A percentile compares a stretch with the other conserved stretches of the same genome.
Evolutionary conservation across 2,888 invertebrate genomes (phyloP).

Genomic region (Dynastes maya): DNA sequence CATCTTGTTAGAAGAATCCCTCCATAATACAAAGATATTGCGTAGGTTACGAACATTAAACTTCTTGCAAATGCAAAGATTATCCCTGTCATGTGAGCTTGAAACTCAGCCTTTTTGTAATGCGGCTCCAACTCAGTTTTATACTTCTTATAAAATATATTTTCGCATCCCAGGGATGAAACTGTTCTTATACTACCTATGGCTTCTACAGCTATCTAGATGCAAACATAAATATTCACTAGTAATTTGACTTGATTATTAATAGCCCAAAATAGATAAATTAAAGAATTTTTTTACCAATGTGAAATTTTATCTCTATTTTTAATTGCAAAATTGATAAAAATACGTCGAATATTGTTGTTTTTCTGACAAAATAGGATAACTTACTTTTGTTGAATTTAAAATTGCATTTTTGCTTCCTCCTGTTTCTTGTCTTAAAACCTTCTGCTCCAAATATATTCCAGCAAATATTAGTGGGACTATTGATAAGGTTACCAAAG

Average conservation of each 20-base stretch:
- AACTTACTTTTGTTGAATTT: conserved; percentile 49
- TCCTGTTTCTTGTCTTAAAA: conserved; percentile 47
- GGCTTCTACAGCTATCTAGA: conserved; percentile 79
- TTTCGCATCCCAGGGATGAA: conserved; percentile 78
- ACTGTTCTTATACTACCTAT: conserved; percentile 83
- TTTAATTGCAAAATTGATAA: too few relatives aligned
- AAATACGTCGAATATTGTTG: background rate
- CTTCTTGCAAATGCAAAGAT: conserved; percentile 80
- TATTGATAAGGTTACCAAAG: conserved; percentile 55
- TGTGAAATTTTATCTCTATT: too few relatives aligned
- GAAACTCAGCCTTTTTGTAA: conserved; percentile 72
- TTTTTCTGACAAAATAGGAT: background rate
- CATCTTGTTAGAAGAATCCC: conserved; percentile 78
- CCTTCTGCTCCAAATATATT: conserved; percentile 56
- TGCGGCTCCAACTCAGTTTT: conserved; percentile 74
- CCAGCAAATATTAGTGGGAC: conserved; percentile 56
- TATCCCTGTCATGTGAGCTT: conserved; percentile 77
- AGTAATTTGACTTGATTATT: background rate
- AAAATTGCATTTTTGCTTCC: conserved; percentile 42
- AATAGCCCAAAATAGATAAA: too few relatives aligned
- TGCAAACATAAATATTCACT: conserved; percentile 33
- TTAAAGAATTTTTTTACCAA: too few relatives aligned
- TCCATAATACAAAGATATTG: conserved; percentile 77
- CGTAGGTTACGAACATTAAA: conserved; percentile 74
- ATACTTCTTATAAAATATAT: conserved; percentile 76